Base-by-base conservation (phyloP, 2,113 vertebrate species). In the Saguinus midas region DNA sequence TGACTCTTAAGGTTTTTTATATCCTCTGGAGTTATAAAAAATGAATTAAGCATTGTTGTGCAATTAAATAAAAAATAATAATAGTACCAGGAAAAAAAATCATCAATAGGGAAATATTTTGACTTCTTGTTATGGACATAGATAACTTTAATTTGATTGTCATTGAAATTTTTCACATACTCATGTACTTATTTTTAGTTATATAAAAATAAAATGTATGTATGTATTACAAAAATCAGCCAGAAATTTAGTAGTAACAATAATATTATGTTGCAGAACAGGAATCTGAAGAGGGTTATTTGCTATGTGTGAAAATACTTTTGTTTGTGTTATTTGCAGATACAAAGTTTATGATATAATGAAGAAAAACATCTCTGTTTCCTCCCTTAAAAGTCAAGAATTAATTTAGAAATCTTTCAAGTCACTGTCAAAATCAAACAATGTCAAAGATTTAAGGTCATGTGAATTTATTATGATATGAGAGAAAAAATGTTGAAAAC, bases 401-500 rank as follows among this genome's bases (percentile, higher is more conserved):
- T 45, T 27, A 61, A 29, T 73, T 58, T 92, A 3, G 13, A 58
- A 45, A 84, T 9, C 4, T 37, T 29, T 73, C 29, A 82, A 11
- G 37, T 75, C 45, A 48, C 5, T 43, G 73, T 25, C 23, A 45
- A 57, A 43, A 75, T n/a, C 32, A 58, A 50, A 45, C 21, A 37
- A 58, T 43, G 48, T 55, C 43, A 97, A 92, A 86, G 92, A 66
- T 94, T 72, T 84, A 97, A 72, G 91, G 52, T 72, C 79, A 89
- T 35, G 80, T 14, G 92, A 55, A 93, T 87, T 61, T 94, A 92
- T 21, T 68, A 78, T 1, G 1, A 93, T 93, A 6, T 94, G 87
- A 89, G 89, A 72, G 52, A 95, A 29, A 43, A 81, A 81, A 95
- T 80, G 8, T 82, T 98, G 94, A 94, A 89, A 50, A 96, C 89